A percentile compares a stretch with the other conserved stretches of the same genome.
These are phyloP conservation scores for Aelia acuminata DNA, from an alignment of 2,888 invertebrate genomes.

Conservation along the genomic window DNA sequence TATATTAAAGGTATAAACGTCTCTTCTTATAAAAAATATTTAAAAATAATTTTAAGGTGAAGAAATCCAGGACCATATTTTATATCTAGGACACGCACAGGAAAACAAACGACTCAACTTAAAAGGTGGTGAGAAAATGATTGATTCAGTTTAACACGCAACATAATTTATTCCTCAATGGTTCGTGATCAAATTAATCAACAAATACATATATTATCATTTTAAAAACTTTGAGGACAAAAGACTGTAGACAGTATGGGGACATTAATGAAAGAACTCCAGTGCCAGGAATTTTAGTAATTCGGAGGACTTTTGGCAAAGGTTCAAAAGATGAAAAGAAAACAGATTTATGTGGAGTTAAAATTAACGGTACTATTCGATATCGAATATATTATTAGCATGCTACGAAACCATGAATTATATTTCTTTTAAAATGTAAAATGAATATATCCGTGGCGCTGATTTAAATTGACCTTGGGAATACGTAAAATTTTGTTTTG, in stretches of 20 bases:
- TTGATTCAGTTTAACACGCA: neutral
- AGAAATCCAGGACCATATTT: neutral
- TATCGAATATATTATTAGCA: neutral
- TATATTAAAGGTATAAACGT: no score
- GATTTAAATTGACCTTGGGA: no score
- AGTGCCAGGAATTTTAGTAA: neutral
- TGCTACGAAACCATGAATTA: no score
- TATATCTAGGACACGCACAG: neutral
- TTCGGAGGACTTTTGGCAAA: neutral
- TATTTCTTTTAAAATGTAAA: no score
- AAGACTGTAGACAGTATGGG: neutral
- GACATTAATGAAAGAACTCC: slow-evolving; percentile 1
- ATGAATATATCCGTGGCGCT: no score
- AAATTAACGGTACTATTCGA: neutral
- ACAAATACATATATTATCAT: neutral
- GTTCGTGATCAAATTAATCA: neutral
- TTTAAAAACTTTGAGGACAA: neutral
- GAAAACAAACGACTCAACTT: neutral
- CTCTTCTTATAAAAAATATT: neutral
- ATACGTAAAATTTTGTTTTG: no score
- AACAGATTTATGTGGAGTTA: neutral
- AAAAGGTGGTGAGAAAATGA: neutral
- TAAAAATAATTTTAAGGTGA: neutral
- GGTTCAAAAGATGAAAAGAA: slow-evolving; percentile 16
- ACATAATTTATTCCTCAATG: neutral